A percentile compares a stretch with the other conserved stretches of the same genome.
These are phyloP conservation scores for Hydriomena furcata DNA, from an alignment of 2,888 invertebrate genomes.

Conservation along the genomic window DNA sequence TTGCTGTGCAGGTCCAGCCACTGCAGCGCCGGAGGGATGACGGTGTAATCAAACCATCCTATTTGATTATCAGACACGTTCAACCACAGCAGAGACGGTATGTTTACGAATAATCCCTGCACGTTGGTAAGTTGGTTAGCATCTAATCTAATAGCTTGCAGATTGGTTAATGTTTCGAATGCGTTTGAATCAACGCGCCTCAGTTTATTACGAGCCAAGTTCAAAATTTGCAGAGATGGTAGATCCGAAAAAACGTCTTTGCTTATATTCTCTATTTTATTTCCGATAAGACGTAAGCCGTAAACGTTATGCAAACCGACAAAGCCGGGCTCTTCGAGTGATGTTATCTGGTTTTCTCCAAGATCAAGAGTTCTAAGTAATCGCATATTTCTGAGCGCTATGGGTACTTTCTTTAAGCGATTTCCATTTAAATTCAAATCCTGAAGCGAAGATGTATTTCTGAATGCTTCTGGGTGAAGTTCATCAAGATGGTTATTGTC, in stretches of 20 bases:
- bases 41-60: constrained; percentile 94
- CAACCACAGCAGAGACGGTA: constrained; percentile 92
- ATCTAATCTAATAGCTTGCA: constrained; percentile 94
- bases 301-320: constrained; percentile 93
- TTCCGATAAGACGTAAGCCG: constrained; percentile 94
- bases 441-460: constrained; percentile 95
- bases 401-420: constrained; percentile 90
- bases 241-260: constrained; percentile 91
- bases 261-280: constrained; percentile 92
- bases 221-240: constrained; percentile 92
- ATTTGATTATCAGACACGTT: constrained; percentile 96
- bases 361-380: constrained; percentile 94
- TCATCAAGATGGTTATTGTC: constrained; percentile 93
- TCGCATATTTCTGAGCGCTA: constrained; percentile 93
- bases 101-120: constrained; percentile 91
- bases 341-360: constrained; percentile 94
- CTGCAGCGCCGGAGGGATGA: constrained; percentile 91
- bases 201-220: constrained; percentile 93
- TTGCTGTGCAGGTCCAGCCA: constrained; percentile 96
- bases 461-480: constrained; percentile 93
- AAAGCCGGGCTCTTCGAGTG: constrained; percentile 91
- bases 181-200: constrained; percentile 90
- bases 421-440: constrained; percentile 96
- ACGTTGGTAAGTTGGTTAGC: constrained; percentile 93
- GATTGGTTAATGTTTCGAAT: constrained; percentile 90